Evolutionary conservation across 1,140 invertebrate genomes (phyloP).

Genomic region (Sycophaga agraensis): DNA sequence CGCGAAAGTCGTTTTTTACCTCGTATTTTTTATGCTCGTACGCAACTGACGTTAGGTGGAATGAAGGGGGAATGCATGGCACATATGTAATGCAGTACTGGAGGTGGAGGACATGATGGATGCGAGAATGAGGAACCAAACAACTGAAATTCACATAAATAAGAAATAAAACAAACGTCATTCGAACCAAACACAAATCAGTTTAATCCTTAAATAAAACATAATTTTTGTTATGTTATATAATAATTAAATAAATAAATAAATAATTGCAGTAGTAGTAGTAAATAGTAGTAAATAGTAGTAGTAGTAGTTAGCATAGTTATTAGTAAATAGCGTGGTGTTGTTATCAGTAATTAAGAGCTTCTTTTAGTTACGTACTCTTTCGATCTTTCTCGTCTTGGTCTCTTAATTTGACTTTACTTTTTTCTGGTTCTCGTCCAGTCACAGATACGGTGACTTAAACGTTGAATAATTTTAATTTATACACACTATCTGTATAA

Average conservation of each 20-base stretch:
- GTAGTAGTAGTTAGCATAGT: constrained; percentile 32
- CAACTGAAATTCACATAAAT: constrained; percentile 50
- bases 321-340: constrained; percentile 24
- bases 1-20: too few relatives aligned
- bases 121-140: constrained; percentile 9
- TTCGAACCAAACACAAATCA: constrained; percentile 59
- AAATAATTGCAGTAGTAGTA: constrained; percentile 49
- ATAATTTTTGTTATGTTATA: constrained; percentile 56
- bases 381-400: constrained; percentile 3
- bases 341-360: constrained; percentile 24
- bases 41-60: too few relatives aligned
- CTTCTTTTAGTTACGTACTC: constrained; percentile 21
- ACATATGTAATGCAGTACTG: too few relatives aligned
- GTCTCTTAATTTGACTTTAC: not conserved
- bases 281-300: constrained; percentile 27
- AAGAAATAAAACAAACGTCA: constrained; percentile 53
- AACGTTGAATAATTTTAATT: constrained; percentile 1
- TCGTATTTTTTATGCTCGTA: too few relatives aligned
- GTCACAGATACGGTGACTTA: not conserved
- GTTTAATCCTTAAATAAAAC: constrained; percentile 59
- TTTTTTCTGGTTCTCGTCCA: not conserved
- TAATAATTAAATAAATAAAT: constrained; percentile 59
- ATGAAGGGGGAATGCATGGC: too few relatives aligned
- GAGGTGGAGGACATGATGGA: constrained; percentile 22
- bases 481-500: too few relatives aligned